Percentiles rank a stretch among this genome's conserved stretches.
phyloP scores from a whole-genome alignment of 2,113 vertebrate species.

The Megaceryle maxima region DNA sequence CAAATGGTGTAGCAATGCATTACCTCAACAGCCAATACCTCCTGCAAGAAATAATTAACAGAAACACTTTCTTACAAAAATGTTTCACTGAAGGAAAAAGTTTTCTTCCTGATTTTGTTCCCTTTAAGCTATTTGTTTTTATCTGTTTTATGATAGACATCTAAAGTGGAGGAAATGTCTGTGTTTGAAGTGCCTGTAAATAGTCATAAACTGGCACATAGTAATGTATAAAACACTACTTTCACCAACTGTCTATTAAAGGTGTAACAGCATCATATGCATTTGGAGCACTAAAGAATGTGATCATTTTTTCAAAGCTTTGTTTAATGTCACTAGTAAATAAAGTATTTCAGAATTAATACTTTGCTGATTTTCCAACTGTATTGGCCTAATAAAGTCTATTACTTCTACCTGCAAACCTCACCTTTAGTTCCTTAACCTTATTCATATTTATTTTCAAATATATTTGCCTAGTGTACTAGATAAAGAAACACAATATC shows the following conservation, averaged over 20 bases:
- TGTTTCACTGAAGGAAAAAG: slow-evolving; percentile 3
- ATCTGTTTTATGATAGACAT: background rate
- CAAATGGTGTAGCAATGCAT: slow-evolving; percentile 70
- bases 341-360: background rate
- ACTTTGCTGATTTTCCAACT: background rate
- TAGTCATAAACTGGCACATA: slow-evolving; percentile 5
- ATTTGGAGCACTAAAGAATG: background rate
- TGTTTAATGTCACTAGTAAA: background rate
- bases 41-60: slow-evolving; percentile 67
- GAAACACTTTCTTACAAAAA: slow-evolving; percentile 44
- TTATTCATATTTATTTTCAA: background rate
- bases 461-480: background rate
- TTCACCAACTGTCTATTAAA: slow-evolving; percentile 36
- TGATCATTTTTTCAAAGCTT: background rate
- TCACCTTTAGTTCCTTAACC: background rate
- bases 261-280: background rate
- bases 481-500: background rate
- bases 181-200: background rate
- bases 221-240: background rate
- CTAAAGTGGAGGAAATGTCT: background rate
- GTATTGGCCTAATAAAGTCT: background rate
- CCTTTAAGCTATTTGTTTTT: background rate
- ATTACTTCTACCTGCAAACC: background rate
- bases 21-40: slow-evolving; percentile 67
- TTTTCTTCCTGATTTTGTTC: slow-evolving; percentile 23